Evolutionary conservation across 2,888 invertebrate species (phyloP).

Genomic region (Amaurobius ferox): DNA sequence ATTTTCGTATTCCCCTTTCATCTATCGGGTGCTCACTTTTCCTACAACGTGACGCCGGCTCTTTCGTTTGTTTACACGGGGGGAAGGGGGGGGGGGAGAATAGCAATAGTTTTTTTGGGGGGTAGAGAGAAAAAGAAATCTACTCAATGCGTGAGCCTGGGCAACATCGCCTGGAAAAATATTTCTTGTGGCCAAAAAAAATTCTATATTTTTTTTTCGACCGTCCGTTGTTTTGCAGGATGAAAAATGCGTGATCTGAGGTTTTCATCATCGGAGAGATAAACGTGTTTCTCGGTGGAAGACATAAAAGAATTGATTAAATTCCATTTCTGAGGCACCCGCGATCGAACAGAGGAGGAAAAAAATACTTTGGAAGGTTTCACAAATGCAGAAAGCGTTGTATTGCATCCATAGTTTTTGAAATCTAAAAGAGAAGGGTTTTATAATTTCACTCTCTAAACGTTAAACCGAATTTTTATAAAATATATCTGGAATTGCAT

Average conservation of each 20-base stretch:
- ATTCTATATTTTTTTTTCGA: slow-evolving; percentile 26
- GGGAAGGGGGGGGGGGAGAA: background rate
- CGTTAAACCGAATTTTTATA: too few relatives aligned
- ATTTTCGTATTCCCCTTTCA: background rate
- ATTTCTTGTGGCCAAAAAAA: background rate
- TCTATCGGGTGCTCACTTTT: background rate
- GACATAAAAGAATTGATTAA: slow-evolving; percentile 16
- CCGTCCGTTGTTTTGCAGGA: slow-evolving; percentile 1
- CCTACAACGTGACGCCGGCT: background rate
- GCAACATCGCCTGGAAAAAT: slow-evolving; percentile 9
- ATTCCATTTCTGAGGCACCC: background rate
- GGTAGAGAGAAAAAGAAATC: background rate
- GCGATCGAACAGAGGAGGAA: background rate
- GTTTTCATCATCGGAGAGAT: slow-evolving; percentile 22
- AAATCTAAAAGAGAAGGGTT: too few relatives aligned
- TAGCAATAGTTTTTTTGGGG: too few relatives aligned
- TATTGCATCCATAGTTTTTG: too few relatives aligned
- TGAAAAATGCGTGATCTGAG: slow-evolving; percentile 32
- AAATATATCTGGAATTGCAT: too few relatives aligned
- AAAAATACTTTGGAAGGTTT: background rate
- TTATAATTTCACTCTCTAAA: too few relatives aligned
- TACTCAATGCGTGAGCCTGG: background rate
- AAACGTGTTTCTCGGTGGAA: slow-evolving; percentile 7
- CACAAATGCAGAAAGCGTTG: too few relatives aligned
- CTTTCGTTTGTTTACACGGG: background rate